Conservation (phyloP, 2,797 vertebrate genomes). For the Acanthiza pusilla region DNA sequence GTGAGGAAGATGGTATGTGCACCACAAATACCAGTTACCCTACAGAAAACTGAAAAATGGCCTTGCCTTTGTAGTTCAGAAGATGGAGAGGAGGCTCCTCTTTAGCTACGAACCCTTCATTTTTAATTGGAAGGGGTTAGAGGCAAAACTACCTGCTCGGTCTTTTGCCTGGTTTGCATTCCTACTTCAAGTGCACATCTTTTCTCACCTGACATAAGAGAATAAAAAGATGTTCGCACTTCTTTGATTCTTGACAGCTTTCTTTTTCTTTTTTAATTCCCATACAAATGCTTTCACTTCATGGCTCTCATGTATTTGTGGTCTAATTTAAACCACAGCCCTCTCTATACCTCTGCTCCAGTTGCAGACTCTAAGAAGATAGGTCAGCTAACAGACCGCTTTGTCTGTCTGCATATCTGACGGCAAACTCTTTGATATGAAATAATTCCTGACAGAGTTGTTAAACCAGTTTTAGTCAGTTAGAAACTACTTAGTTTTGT, state of each 20-base stretch:
- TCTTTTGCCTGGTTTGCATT: background rate
- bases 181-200: background rate
- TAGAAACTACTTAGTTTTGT: background rate
- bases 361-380: background rate
- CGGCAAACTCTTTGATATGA: background rate
- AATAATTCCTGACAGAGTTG: background rate
- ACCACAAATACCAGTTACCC: background rate
- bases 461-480: background rate
- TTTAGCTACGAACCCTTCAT: background rate
- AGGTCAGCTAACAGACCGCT: background rate
- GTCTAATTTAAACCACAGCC: background rate
- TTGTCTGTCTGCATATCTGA: background rate
- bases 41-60: background rate
- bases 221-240: background rate
- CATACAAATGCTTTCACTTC: background rate
- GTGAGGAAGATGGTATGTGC: background rate
- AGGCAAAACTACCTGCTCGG: background rate
- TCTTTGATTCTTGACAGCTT: background rate
- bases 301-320: background rate
- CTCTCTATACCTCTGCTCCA: background rate
- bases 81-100: background rate
- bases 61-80: background rate
- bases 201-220: background rate
- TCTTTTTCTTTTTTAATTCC: background rate
- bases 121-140: constrained; percentile 11